A percentile compares a stretch with the other conserved stretches of the same genome.
phyloP scores from a whole-genome alignment of 1,140 invertebrate genomes.

The Hypsibius dujardini region DNA sequence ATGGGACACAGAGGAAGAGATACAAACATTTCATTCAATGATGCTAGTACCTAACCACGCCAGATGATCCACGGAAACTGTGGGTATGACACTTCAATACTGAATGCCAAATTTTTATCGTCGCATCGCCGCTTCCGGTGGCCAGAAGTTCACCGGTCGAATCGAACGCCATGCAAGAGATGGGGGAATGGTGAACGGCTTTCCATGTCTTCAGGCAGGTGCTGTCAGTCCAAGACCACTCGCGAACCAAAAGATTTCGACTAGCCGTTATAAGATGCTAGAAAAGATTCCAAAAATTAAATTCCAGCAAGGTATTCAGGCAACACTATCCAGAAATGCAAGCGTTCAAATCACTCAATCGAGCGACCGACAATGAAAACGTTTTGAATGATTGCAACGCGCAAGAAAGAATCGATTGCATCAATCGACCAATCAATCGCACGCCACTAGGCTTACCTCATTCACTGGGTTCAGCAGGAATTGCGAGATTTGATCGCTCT shows the following conservation, averaged over 20 bases:
- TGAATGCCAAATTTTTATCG: constrained; percentile 67
- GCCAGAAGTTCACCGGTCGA: constrained; percentile 45
- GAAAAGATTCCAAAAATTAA: too few species aligned
- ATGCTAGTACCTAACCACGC: constrained; percentile 48
- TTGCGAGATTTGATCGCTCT: constrained; percentile 8
- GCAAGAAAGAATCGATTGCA: constrained; percentile 24
- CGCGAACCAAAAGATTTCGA: constrained; percentile 59
- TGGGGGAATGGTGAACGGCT: constrained; percentile 64
- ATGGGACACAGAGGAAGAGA: too few species aligned
- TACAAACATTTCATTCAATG: constrained; percentile 20
- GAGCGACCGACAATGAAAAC: too few species aligned
- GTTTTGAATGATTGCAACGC: constrained; percentile 52
- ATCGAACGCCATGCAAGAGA: constrained; percentile 49
- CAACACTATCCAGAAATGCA: too few species aligned
- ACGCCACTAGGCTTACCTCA: background rate
- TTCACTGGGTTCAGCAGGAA: background rate
- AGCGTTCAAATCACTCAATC: too few species aligned
- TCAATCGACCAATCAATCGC: constrained; percentile 3
- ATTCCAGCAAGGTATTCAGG: too few species aligned
- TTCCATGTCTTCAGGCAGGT: constrained; percentile 30
- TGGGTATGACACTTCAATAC: constrained; percentile 59
- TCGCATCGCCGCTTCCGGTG: constrained; percentile 65
- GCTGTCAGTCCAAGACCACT: constrained; percentile 48
- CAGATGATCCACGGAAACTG: constrained; percentile 56
- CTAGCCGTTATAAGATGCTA: too few species aligned